A percentile compares a stretch with the other conserved stretches of the same genome.
phyloP scores from a whole-genome alignment of 2,113 vertebrate genomes.

The Plestiodon gilberti region DNA sequence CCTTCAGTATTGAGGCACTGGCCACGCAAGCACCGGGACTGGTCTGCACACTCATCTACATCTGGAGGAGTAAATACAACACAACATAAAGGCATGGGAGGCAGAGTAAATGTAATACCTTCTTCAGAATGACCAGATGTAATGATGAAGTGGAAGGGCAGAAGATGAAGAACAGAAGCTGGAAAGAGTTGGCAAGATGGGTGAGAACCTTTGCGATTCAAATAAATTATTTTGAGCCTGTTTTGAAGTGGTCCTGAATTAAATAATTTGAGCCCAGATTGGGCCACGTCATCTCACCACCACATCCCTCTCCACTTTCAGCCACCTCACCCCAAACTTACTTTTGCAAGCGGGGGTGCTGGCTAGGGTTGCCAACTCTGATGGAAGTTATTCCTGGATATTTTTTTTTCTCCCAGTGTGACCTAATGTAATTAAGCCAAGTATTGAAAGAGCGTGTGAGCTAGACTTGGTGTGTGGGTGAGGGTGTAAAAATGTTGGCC shows the following conservation, averaged over 20 bases:
- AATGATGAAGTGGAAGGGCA: neutral
- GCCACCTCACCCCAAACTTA: neutral
- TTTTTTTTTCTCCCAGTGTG: too few relatives aligned
- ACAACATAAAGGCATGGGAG: neutral
- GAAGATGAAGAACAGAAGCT: neutral
- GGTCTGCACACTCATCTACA: slow-evolving; percentile 85
- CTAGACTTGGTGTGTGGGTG: too few relatives aligned
- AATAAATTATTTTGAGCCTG: neutral
- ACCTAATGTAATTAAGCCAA: too few relatives aligned
- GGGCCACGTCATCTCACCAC: neutral
- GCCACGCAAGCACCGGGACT: slow-evolving; percentile 77
- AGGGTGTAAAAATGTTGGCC: too few relatives aligned
- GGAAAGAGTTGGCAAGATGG: neutral
- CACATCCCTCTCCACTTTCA: neutral
- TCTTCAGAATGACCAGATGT: neutral
- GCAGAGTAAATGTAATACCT: neutral
- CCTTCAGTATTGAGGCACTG: slow-evolving; percentile 87
- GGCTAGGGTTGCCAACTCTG: too few relatives aligned
- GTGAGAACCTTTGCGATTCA: neutral
- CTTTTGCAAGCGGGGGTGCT: neutral
- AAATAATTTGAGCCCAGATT: neutral
- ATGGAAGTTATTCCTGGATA: too few relatives aligned
- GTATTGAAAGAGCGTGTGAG: too few relatives aligned
- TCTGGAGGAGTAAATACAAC: slow-evolving; percentile 74
- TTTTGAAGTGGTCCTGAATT: neutral